Percentiles rank a stretch among this genome's conserved stretches.
phyloP scores from a whole-genome alignment of 2,797 vertebrate genomes.

The Cebuella pygmaea region DNA sequence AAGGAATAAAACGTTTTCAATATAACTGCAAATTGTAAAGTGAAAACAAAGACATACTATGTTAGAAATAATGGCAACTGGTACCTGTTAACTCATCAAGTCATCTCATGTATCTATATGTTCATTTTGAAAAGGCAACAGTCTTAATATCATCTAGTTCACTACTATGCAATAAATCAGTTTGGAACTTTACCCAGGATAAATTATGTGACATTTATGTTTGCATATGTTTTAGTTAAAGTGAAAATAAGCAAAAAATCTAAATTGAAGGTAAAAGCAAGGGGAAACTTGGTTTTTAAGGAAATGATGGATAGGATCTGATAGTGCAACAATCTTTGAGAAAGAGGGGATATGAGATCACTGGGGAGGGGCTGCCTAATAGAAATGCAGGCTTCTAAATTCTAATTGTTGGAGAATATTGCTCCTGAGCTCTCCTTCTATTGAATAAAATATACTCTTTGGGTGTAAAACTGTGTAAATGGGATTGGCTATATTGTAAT shows the following conservation, averaged over 20 bases:
- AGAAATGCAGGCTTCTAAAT: background rate
- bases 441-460: background rate
- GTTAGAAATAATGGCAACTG: background rate
- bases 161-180: background rate
- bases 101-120: background rate
- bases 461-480: background rate
- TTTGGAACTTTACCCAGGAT: background rate
- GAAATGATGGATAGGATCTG: background rate
- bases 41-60: background rate
- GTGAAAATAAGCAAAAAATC: background rate
- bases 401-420: background rate
- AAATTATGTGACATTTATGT: background rate
- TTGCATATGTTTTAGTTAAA: background rate
- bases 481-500: background rate
- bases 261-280: background rate
- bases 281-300: background rate
- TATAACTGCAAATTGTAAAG: background rate
- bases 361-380: background rate
- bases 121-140: constrained; percentile 11
- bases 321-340: background rate
- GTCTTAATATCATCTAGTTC: background rate
- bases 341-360: background rate
- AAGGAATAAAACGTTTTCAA: background rate
- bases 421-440: background rate
- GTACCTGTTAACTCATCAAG: background rate